phyloP scores from a whole-genome alignment of 2,797 vertebrate genomes.

The Coregonus sp. region DNA sequence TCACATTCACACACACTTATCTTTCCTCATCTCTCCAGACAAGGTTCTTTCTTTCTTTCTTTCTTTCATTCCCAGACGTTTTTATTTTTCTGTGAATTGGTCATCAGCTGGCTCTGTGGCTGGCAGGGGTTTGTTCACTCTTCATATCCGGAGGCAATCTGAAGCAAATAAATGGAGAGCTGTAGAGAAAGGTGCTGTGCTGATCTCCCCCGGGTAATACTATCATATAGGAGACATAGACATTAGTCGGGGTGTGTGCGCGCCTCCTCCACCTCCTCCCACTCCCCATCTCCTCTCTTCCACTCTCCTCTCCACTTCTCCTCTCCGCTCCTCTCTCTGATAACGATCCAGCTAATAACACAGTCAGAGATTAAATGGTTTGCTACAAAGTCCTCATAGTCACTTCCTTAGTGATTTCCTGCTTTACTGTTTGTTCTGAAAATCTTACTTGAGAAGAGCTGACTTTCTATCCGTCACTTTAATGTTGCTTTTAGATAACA shows the following conservation, averaged over 20 bases:
- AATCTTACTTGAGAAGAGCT: not conserved
- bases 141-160: constrained; percentile 1
- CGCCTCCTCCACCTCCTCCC: not conserved
- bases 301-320: too few relatives aligned
- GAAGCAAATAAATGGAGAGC: constrained; percentile 25
- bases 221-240: not conserved
- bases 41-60: not conserved
- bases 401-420: not conserved
- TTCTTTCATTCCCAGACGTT: not conserved
- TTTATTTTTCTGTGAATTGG: constrained; percentile 15
- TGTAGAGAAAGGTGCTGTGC: constrained; percentile 13
- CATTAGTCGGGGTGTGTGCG: not conserved
- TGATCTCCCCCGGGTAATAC: not conserved
- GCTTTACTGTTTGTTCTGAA: not conserved
- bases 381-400: not conserved
- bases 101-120: constrained; percentile 20
- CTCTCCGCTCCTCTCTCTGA: too few relatives aligned
- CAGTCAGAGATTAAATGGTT: not conserved
- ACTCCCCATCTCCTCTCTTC: too few relatives aligned
- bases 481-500: not conserved
- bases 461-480: not conserved
- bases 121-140: constrained; percentile 20
- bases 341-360: too few relatives aligned
- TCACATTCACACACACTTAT: not conserved
- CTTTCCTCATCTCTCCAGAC: not conserved